Conservation (phyloP, 2,888 invertebrate species). For the Lithophane semibrunnea region DNA sequence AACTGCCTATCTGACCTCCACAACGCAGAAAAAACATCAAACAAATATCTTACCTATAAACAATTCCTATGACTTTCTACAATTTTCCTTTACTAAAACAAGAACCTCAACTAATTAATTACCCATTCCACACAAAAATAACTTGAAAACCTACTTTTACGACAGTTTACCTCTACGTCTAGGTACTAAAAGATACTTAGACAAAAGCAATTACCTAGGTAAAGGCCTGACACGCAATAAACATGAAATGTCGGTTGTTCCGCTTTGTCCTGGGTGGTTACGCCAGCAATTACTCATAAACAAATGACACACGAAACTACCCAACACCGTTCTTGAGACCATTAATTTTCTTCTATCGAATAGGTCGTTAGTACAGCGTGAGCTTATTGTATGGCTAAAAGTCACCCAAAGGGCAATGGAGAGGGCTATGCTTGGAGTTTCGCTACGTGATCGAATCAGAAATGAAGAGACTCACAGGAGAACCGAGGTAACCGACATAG, state of each 20-base stretch:
- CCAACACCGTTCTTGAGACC: slow-evolving; percentile 32
- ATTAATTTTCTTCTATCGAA: slow-evolving; percentile 26
- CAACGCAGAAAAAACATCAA: no score
- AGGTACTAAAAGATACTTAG: slow-evolving; percentile 23
- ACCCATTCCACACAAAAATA: slow-evolving; percentile 7
- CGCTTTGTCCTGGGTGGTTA: slow-evolving; percentile 33
- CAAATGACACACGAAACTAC: slow-evolving; percentile 38
- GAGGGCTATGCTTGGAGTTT: no score
- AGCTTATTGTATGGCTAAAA: no score
- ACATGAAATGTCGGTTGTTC: slow-evolving; percentile 43
- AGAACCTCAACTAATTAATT: slow-evolving; percentile 17
- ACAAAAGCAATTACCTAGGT: slow-evolving; percentile 31
- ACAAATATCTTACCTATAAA: no score
- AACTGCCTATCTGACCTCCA: no score
- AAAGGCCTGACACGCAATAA: slow-evolving; percentile 56
- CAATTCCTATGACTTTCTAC: neutral
- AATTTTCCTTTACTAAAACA: slow-evolving; percentile 2
- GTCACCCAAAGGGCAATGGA: no score
- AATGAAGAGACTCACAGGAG: no score
- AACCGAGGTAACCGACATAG: no score
- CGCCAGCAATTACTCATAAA: slow-evolving; percentile 52
- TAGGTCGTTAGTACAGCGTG: neutral
- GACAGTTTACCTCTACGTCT: neutral
- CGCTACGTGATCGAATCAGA: no score
- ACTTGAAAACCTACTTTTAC: slow-evolving; percentile 9